Evolutionary conservation across 1,140 invertebrate genomes (phyloP), one percentile per base, ranked within the genome.

Genomic region (Wiebesia pumilae): DNA sequence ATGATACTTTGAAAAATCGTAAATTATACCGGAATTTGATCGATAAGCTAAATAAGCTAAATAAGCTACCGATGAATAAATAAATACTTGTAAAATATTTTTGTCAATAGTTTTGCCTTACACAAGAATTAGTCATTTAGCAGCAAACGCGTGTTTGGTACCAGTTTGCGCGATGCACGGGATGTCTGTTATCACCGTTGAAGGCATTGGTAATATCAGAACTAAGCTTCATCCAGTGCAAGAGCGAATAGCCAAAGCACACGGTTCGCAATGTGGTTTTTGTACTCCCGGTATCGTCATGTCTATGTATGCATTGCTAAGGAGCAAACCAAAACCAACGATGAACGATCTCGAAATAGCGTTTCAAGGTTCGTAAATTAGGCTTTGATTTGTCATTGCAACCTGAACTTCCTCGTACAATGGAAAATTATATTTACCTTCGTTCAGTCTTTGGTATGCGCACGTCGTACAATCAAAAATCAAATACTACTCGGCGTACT

Each of bases 271-370:
- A 93, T 98, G 98, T 91, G 97, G 97, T 21, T 98, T 98, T 91
- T 98, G 97, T 89, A 98, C 97, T 24, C 97, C 97, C 2, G 97
- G 97, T 21, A 98, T 98, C 81, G 97, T 98, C 0, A 98, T 98
- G 98, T 98, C 97, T 3, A 98, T 98, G 98, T 98, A 98, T 89
- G 95, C 97, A 0, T 92, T 98, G 40, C 91, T 98, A 0, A 94
- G 97, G 87, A 96, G 95, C 86, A 93, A 93, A 27, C 93, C 94
- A 21, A 95, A 95, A 89, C 96, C 96, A 0, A 94, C 93, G 69
- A 96, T 96, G 94, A 93, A 95, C 27, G 96, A 98, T 87, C 92
- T 98, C 89, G 97, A 98, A 94, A 95, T 96, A 24, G 96, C 97
- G 0, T 97, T 98, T 90, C 97, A 98, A 95, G 95, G 94, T 93